Evolutionary conservation across 2,888 invertebrate species (phyloP).

Genomic region (Matsumyia berberina): DNA sequence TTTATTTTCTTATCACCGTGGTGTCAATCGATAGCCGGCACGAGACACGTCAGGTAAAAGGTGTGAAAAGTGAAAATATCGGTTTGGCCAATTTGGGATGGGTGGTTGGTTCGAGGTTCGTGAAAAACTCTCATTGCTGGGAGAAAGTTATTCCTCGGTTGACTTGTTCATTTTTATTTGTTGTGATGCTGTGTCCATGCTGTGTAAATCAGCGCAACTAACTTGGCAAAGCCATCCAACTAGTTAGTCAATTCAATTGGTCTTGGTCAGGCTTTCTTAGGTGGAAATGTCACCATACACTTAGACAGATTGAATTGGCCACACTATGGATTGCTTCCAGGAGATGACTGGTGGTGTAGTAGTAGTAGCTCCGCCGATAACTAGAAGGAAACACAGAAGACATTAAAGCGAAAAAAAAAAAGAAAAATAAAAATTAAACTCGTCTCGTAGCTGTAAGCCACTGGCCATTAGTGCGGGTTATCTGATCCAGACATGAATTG

Average conservation of each 20-base stretch:
- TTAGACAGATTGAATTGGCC: constrained; percentile 56
- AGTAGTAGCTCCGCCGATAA: not conserved
- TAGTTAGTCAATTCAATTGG: constrained; percentile 65
- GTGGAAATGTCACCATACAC: constrained; percentile 65
- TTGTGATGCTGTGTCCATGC: constrained; percentile 3
- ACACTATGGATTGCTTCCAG: constrained; percentile 70
- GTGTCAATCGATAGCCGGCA: constrained; percentile 43
- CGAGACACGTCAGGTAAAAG: constrained; percentile 51
- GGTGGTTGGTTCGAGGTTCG: constrained; percentile 11
- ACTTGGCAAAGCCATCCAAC: constrained; percentile 52
- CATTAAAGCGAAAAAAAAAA: constrained; percentile 2
- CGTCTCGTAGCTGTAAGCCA: constrained; percentile 45
- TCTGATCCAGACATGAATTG: constrained; percentile 70
- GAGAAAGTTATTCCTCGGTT: constrained; percentile 64
- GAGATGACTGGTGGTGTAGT: constrained; percentile 26
- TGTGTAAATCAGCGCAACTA: constrained; percentile 53
- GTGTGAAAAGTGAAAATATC: constrained; percentile 54
- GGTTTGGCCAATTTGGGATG: constrained; percentile 45
- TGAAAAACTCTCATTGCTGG: constrained; percentile 42
- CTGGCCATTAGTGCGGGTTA: constrained; percentile 69
- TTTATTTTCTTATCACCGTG: constrained; percentile 34
- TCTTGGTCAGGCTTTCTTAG: constrained; percentile 53
- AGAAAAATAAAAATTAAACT: constrained; percentile 6
- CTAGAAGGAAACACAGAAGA: constrained; percentile 35
- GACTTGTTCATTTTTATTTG: not conserved